These are phyloP conservation scores for Huso huso DNA, from an alignment of 2,797 vertebrate genomes.

Conservation along the genomic window DNA sequence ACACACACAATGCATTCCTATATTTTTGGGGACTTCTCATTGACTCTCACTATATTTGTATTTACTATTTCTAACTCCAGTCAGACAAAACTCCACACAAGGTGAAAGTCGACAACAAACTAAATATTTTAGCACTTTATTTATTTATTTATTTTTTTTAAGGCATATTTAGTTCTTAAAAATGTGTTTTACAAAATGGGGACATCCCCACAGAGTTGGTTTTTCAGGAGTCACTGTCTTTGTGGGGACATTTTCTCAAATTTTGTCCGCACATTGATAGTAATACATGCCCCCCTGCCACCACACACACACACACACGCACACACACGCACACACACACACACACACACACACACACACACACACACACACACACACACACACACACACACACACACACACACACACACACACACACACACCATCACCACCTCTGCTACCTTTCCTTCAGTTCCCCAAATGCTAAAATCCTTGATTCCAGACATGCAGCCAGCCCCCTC, in stretches of 20 bases:
- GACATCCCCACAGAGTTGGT: too few relatives aligned
- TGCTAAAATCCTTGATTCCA: constrained; percentile 64
- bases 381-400: neutral
- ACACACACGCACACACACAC: too few relatives aligned
- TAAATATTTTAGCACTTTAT: too few relatives aligned
- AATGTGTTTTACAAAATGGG: too few relatives aligned
- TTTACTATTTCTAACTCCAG: too few relatives aligned
- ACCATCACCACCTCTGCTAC: constrained; percentile 10
- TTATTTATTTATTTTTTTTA: neutral
- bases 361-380: neutral
- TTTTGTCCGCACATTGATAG: neutral
- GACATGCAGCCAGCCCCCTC: constrained; percentile 74
- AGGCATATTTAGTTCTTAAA: neutral
- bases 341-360: neutral
- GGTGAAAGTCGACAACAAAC: too few relatives aligned
- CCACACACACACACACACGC: constrained; percentile 41
- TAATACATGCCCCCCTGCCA: constrained; percentile 72
- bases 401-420: neutral
- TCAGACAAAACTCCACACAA: too few relatives aligned
- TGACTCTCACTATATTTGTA: too few relatives aligned
- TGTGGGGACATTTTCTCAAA: neutral
- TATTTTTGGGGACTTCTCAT: too few relatives aligned
- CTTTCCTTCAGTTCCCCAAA: constrained; percentile 20
- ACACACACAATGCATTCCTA: too few relatives aligned
- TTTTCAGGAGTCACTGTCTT: too few relatives aligned